Evolutionary conservation across 2,797 vertebrate genomes (phyloP).

Genomic region (Bryconaethiops microstoma): DNA sequence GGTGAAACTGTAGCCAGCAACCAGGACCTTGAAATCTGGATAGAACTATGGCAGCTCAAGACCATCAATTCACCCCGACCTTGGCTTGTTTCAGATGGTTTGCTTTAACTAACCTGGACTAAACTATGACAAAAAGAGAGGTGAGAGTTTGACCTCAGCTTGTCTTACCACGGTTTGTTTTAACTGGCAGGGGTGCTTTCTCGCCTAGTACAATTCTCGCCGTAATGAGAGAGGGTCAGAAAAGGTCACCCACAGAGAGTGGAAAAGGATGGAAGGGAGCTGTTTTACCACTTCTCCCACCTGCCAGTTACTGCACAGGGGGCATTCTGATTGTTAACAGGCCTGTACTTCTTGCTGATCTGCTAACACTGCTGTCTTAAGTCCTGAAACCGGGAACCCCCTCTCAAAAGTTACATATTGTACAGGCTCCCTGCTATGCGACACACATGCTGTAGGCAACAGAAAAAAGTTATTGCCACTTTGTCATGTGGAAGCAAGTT

Average conservation of each 20-base stretch:
- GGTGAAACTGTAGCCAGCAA: constrained; percentile 12
- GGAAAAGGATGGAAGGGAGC: constrained; percentile 74
- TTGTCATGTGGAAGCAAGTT: constrained; percentile 23
- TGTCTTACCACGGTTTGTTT: constrained; percentile 57
- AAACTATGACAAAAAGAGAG: constrained; percentile 53
- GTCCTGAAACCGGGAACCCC: constrained; percentile 25
- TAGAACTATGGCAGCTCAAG: constrained; percentile 38
- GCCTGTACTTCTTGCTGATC: constrained; percentile 48
- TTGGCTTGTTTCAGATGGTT: constrained; percentile 60
- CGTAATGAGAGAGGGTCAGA: constrained; percentile 77
- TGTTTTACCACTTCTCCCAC: constrained; percentile 73
- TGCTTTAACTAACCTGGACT: constrained; percentile 61
- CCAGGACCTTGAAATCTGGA: constrained; percentile 1
- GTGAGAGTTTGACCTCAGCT: constrained; percentile 56
- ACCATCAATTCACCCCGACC: constrained; percentile 50
- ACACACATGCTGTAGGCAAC: constrained; percentile 31
- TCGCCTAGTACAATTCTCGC: constrained; percentile 75
- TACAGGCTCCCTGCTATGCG: constrained; percentile 12
- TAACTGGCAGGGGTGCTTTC: constrained; percentile 60
- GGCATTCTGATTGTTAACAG: constrained; percentile 78
- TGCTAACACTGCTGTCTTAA: constrained; percentile 44
- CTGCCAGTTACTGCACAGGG: constrained; percentile 62
- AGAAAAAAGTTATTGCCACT: constrained; percentile 23
- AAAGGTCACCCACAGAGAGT: constrained; percentile 73
- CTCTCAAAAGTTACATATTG: constrained; percentile 44